Base-by-base conservation (phyloP, 2,888 invertebrate genomes). In the Hyppa rectilinea region DNA sequence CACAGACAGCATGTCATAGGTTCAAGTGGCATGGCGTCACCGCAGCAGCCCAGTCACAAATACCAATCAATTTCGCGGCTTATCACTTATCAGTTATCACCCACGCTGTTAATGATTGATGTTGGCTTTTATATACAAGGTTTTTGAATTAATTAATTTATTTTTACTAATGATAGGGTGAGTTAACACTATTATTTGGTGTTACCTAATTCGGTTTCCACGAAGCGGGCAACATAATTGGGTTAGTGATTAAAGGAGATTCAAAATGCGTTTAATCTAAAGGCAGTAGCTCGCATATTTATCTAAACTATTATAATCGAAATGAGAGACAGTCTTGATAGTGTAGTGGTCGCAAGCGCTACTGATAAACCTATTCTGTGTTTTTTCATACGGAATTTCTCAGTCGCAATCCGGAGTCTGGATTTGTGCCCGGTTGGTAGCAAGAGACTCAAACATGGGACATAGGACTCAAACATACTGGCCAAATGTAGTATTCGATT, bases 21-120 rank as follows among this genome's bases (percentile, higher is more conserved):
- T 55, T 83, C 81, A 83, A 83, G 83, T 83, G 77, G 45, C 36
- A 38, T 81, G 72, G 69, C 83, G 80, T 82, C 82, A 78, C 31
- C 23, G 50, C 26, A 23, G 34, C 59, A 53, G 47, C 34, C 26
- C 53, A 45, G 73, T 79, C 76, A 74, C 81, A 75, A 77, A 59
- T 71, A 75, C 45, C 66, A 75, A 83, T 81, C 77, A 80, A 83
- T 81, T 80, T 67, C 52, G 49, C 43, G n/a, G 29, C 53, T 71
- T 70, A 81, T 75, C 73, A 71, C 68, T 67, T 70, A 81, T 71
- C 71, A 76, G 68, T 64, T 67, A 78, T 61, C 81, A 73, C 75
- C 83, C 80, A 83, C 83, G 73, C 71, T 63, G 40, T 26, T 61
- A 79, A 71, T 75, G 79, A 78, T 78, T 75, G 50, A 78, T 78